Conservation (phyloP, 2,888 invertebrate genomes). For the Leptopilina myrica region DNA sequence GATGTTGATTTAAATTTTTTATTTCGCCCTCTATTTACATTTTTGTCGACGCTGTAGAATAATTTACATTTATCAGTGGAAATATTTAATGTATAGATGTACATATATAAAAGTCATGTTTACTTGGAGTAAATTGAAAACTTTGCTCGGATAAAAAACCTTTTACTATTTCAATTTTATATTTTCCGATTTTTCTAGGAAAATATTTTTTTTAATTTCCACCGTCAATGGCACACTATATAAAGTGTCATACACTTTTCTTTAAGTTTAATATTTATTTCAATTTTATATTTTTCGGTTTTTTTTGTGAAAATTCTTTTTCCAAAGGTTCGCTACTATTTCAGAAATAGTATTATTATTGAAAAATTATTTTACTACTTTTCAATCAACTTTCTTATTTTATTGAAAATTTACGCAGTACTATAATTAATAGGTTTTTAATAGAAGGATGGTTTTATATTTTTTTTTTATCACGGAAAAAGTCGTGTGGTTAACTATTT, state of each 20-base stretch:
- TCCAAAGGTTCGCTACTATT: too few species aligned
- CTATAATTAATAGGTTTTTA: background rate
- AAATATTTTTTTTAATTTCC: background rate
- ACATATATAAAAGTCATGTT: background rate
- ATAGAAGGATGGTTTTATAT: too few species aligned
- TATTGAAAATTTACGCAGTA: too few species aligned
- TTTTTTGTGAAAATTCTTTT: background rate
- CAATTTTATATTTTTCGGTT: background rate
- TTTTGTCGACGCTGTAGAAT: background rate
- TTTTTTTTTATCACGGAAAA: background rate
- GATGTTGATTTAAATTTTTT: background rate
- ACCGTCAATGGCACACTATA: too few species aligned
- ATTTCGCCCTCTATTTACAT: background rate
- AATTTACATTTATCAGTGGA: background rate
- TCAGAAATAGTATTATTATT: too few species aligned
- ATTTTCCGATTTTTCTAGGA: background rate
- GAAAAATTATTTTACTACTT: too few species aligned
- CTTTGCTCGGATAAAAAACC: background rate
- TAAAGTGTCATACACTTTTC: too few species aligned
- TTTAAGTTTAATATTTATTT: too few species aligned
- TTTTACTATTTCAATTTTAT: too few species aligned
- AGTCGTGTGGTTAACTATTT: background rate
- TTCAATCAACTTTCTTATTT: too few species aligned
- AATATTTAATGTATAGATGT: background rate
- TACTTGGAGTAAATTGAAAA: conserved; percentile 8